Conservation (phyloP, 2,113 vertebrate genomes). For the Pristiophorus japonicus region DNA sequence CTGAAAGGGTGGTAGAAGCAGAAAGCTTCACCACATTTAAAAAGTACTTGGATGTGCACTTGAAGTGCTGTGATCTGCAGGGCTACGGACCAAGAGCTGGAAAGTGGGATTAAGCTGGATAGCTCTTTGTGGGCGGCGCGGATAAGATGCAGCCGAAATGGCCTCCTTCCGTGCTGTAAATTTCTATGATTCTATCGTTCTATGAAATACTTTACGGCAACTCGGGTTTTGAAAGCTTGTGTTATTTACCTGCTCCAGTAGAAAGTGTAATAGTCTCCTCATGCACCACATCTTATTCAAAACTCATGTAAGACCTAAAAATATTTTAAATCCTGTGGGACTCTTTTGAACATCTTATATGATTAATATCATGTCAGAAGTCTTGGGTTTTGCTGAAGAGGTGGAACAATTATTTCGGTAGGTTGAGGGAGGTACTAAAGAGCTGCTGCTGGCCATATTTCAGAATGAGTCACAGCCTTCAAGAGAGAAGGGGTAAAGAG, state of each 20-base stretch:
- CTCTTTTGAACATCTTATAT: not conserved
- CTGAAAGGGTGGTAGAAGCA: too few species aligned
- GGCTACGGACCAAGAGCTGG: too few species aligned
- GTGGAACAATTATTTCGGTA: not conserved
- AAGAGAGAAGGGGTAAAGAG: not conserved
- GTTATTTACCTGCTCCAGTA: not conserved
- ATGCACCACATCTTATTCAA: not conserved
- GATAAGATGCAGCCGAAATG: too few species aligned
- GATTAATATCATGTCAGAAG: not conserved
- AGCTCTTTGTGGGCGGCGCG: too few species aligned
- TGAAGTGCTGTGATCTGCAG: too few species aligned
- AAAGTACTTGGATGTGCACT: too few species aligned
- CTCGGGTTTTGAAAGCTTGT: not conserved
- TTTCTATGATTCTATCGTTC: too few species aligned
- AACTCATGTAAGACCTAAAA: not conserved
- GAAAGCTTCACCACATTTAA: too few species aligned
- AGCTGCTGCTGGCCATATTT: not conserved
- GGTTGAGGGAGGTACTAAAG: not conserved
- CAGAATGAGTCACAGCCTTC: not conserved
- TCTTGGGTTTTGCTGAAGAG: not conserved
- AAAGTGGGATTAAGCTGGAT: too few species aligned
- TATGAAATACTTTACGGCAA: not conserved
- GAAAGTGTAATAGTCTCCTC: not conserved
- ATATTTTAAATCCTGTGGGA: not conserved
- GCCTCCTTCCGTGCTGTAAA: too few species aligned